Evolutionary conservation across 1,140 invertebrate species (phyloP).

Genomic region (Paracyclopina nana): DNA sequence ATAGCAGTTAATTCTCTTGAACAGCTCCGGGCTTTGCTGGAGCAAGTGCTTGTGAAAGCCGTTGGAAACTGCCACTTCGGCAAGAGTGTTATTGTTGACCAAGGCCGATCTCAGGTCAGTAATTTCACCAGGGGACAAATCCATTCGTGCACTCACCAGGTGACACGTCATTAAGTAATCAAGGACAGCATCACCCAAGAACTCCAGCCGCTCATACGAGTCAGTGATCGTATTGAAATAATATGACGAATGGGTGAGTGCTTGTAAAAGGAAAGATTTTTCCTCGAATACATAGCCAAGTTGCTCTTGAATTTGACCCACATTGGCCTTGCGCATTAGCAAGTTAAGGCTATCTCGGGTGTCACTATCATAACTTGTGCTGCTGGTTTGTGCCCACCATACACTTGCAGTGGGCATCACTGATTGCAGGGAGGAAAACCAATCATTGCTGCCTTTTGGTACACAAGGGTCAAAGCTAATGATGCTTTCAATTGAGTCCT

Average conservation of each 20-base stretch:
- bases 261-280: slow-evolving; percentile 13
- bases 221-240: slow-evolving; percentile 28
- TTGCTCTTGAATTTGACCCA: not conserved
- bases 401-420: too few relatives aligned
- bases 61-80: slow-evolving; percentile 34
- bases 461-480: too few relatives aligned
- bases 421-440: too few relatives aligned
- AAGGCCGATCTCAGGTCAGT: slow-evolving; percentile 32
- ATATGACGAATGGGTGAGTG: slow-evolving; percentile 11
- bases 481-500: not conserved
- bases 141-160: slow-evolving; percentile 29
- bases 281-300: slow-evolving; percentile 14
- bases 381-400: too few relatives aligned
- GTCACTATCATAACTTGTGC: too few relatives aligned
- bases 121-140: not conserved
- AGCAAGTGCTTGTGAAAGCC: slow-evolving; percentile 30
- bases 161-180: slow-evolving; percentile 40
- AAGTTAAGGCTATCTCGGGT: too few relatives aligned
- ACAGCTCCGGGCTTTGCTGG: not conserved
- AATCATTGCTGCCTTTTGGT: too few relatives aligned
- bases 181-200: slow-evolving; percentile 39
- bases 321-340: too few relatives aligned
- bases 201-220: slow-evolving; percentile 38
- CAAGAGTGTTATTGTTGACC: slow-evolving; percentile 41
- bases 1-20: not conserved